These are phyloP conservation scores for Carollia perspicillata DNA, from an alignment of 2,113 vertebrate species.

Conservation along the genomic window DNA sequence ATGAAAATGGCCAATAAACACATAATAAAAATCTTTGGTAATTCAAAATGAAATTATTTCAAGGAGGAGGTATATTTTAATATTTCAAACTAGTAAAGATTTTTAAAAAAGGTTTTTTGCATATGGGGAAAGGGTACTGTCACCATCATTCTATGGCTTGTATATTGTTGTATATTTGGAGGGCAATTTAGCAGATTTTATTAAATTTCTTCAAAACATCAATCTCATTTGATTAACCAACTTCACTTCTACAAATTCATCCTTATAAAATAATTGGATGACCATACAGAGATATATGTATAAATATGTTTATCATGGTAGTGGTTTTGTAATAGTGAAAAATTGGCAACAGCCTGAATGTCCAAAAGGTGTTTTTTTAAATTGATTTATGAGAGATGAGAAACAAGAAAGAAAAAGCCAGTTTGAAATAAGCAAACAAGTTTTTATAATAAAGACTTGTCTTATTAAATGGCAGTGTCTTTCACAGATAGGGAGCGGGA, in stretches of 20 bases:
- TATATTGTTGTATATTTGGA: not conserved
- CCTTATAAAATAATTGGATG: not conserved
- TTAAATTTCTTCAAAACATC: not conserved
- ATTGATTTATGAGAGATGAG: not conserved
- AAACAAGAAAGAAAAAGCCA: not conserved
- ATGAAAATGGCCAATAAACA: not conserved
- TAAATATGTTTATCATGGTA: not conserved
- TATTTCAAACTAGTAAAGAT: constrained; percentile 18
- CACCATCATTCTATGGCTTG: not conserved
- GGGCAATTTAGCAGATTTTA: constrained; percentile 13
- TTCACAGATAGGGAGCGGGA: not conserved
- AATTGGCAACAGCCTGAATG: not conserved
- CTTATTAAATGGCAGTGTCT: not conserved
- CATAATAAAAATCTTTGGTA: not conserved
- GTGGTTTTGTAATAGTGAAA: not conserved
- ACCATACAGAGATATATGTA: not conserved
- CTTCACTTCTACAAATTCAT: constrained; percentile 15
- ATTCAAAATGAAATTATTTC: constrained; percentile 19
- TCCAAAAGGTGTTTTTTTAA: constrained; percentile 32
- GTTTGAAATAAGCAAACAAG: not conserved
- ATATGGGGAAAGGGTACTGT: not conserved
- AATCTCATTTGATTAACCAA: constrained; percentile 3
- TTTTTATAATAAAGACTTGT: not conserved
- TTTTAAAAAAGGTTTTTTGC: not conserved
- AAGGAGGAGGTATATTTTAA: constrained; percentile 14